These are phyloP conservation scores for Junco hyemalis DNA, from an alignment of 2,113 vertebrate genomes.

Conservation along the genomic window DNA sequence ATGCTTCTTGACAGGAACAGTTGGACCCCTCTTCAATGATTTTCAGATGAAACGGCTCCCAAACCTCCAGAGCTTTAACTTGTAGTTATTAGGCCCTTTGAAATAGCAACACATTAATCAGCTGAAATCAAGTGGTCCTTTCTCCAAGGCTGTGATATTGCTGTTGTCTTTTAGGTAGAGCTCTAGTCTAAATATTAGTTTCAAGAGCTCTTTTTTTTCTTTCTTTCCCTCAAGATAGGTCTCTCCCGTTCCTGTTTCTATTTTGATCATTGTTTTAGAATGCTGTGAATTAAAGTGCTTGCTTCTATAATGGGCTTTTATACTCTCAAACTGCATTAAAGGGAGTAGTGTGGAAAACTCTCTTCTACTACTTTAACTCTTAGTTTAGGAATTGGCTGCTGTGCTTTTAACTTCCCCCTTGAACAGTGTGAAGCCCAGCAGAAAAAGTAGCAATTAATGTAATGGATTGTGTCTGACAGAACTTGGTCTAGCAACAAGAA, in stretches of 20 bases:
- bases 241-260: neutral
- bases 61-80: slow-evolving; percentile 51
- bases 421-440: neutral
- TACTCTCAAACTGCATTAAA: neutral
- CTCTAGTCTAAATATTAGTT: slow-evolving; percentile 18
- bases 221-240: neutral
- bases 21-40: slow-evolving; percentile 56
- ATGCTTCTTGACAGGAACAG: slow-evolving; percentile 63
- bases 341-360: neutral
- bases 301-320: neutral
- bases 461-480: neutral
- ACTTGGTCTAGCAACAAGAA: neutral
- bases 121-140: slow-evolving; percentile 45
- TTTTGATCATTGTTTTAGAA: slow-evolving; percentile 30
- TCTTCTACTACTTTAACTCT: neutral
- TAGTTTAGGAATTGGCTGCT: neutral
- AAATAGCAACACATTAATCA: slow-evolving; percentile 64
- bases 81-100: slow-evolving; percentile 54
- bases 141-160: slow-evolving; percentile 20
- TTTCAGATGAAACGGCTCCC: slow-evolving; percentile 52
- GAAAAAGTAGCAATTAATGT: neutral
- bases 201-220: neutral
- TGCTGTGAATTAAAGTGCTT: neutral
- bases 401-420: neutral
- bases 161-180: slow-evolving; percentile 21